Evolutionary conservation across 2,888 invertebrate species (phyloP).

Genomic region (Saturnia japonica): DNA sequence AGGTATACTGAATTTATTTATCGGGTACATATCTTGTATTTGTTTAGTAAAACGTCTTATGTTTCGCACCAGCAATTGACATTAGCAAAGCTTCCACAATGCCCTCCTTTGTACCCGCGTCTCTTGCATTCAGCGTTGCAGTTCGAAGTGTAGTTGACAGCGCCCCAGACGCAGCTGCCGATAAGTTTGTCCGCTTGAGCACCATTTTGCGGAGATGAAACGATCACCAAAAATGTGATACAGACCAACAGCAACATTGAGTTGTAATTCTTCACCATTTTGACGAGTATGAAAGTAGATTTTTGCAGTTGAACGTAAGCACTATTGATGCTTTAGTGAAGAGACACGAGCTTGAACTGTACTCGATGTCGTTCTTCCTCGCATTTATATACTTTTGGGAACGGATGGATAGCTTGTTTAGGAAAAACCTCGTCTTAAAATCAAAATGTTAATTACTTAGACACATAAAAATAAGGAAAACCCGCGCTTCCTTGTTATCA

Average conservation of each 20-base stretch:
- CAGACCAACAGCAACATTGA: constrained; percentile 30
- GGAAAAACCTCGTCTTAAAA: too few relatives aligned
- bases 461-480: too few relatives aligned
- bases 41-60: too few relatives aligned
- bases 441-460: too few relatives aligned
- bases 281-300: not conserved
- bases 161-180: constrained; percentile 47
- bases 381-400: not conserved
- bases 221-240: constrained; percentile 37
- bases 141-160: constrained; percentile 40
- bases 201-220: constrained; percentile 36
- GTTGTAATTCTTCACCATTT: constrained; percentile 10
- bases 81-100: constrained; percentile 34
- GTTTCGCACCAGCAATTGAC: constrained; percentile 27
- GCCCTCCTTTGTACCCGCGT: constrained; percentile 37
- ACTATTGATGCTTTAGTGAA: not conserved
- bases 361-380: not conserved
- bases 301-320: not conserved
- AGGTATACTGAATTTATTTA: too few relatives aligned
- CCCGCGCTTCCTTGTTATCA: too few relatives aligned
- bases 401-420: too few relatives aligned
- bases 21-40: too few relatives aligned
- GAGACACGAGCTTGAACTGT: not conserved
- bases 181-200: constrained; percentile 36
- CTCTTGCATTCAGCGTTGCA: constrained; percentile 41